phyloP scores from a whole-genome alignment of 2,888 invertebrate species.

The Euzophera pinguis region DNA sequence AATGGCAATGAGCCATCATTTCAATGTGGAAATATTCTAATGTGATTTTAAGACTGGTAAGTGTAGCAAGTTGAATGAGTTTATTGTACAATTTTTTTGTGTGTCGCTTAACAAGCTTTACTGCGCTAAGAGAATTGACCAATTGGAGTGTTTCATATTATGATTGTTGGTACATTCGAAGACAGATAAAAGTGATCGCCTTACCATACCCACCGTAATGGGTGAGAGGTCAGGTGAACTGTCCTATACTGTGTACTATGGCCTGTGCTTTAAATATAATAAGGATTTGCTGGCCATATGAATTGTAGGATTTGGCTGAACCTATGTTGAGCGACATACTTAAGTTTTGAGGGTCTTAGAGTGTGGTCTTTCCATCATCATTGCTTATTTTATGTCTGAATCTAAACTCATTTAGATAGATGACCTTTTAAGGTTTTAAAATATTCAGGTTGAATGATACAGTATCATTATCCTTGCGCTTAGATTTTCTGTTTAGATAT shows the following conservation, averaged over 20 bases:
- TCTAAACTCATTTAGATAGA: too few relatives aligned
- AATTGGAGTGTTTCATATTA: background rate
- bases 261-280: too few relatives aligned
- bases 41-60: constrained; percentile 62
- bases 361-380: background rate
- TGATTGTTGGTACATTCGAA: background rate
- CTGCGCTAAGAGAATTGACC: background rate
- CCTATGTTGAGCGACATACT: constrained; percentile 11
- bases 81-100: constrained; percentile 29
- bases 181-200: background rate
- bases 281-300: too few relatives aligned
- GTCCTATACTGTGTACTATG: too few relatives aligned
- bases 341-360: background rate
- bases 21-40: constrained; percentile 15
- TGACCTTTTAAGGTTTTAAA: too few relatives aligned
- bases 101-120: constrained; percentile 4
- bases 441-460: too few relatives aligned
- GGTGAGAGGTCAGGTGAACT: too few relatives aligned
- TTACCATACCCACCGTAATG: too few relatives aligned
- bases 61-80: constrained; percentile 41
- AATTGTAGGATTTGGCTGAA: background rate
- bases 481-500: background rate
- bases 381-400: background rate
- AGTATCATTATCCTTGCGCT: background rate
- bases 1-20: constrained; percentile 8